Base-by-base conservation (phyloP, 2,113 vertebrate genomes). In the Ovis canadensis region DNA sequence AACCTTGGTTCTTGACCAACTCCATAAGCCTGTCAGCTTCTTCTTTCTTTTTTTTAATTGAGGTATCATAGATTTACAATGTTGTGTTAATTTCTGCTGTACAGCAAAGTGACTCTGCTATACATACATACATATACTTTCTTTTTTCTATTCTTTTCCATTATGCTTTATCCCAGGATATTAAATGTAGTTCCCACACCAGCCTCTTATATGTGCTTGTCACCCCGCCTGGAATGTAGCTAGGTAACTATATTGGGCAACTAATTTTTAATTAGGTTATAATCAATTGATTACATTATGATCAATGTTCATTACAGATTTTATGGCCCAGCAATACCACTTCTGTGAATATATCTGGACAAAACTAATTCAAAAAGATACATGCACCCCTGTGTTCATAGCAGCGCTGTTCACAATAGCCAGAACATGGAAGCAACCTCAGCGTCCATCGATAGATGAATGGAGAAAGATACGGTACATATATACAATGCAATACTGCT, bases 201-300 rank as follows among this genome's bases (percentile, higher is more conserved):
- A 48, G n/a, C 40, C 54, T 74, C 36, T 90, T 40, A 84, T 8
- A 50, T 9, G 19, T 40, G 67, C 31, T 25, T 96, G 45, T 77
- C 25, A 60, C n/a, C 8, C 50, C 3, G 33, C 60, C 48, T 95
- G 55, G 6, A n/a, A 78, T 59, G 9, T 50, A 59, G 60, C 21
- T n/a, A 43, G 57, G 54, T n/a, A 71, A n/a, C 36, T 84, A 54
- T 16, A 48, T 48, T 14, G 17, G 31, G 19, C 27, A 91, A 81
- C 81, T 88, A 36, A 88, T 96, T 96, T 95, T 84, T n/a, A 78
- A 78, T 80, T 78, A 85, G 91, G 48, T 78, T 74, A 45, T 29
- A 60, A 52, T 85, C 64, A 21, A 16, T 77, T 96, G 62, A 90
- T 80, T 80, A 90, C 59, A 7, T 90, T 89, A 54, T 57, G 52